Evolutionary conservation across 1,140 invertebrate species (phyloP).

Genomic region (Drosophila pallidifrons): DNA sequence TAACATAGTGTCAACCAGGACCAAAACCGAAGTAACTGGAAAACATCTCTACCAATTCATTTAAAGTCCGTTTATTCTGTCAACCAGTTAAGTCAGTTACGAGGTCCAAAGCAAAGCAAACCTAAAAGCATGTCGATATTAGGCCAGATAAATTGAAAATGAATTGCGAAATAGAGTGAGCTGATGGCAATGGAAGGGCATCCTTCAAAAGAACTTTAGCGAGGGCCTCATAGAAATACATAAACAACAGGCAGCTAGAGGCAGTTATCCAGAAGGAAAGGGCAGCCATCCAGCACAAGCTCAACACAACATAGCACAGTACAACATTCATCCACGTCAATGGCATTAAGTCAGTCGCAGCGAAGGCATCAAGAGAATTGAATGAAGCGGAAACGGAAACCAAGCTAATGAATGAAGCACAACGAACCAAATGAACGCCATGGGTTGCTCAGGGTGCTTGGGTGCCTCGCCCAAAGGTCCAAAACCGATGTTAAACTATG

Average conservation of each 20-base stretch:
- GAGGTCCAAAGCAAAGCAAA: constrained; percentile 31
- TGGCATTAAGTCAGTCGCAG: constrained; percentile 75
- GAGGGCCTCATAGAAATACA: constrained; percentile 56
- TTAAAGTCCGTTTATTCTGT: constrained; percentile 34
- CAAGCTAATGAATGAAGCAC: constrained; percentile 82
- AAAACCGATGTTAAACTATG: constrained; percentile 39
- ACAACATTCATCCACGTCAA: constrained; percentile 64
- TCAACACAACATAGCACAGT: constrained; percentile 6
- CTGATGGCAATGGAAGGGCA: neutral
- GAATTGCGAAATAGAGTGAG: constrained; percentile 66
- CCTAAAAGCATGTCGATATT: constrained; percentile 78
- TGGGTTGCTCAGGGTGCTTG: neutral
- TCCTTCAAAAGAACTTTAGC: constrained; percentile 13
- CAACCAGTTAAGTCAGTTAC: constrained; percentile 58
- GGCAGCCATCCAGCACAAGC: constrained; percentile 2
- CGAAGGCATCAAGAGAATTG: constrained; percentile 68
- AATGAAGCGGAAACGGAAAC: constrained; percentile 83
- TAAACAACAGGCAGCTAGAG: constrained; percentile 38
- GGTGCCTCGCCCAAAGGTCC: neutral
- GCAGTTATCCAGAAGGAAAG: constrained; percentile 9
- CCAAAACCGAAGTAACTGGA: neutral
- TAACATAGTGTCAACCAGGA: neutral
- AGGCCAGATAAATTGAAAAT: constrained; percentile 82
- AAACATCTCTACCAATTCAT: constrained; percentile 28
- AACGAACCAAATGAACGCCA: constrained; percentile 76